phyloP scores from a whole-genome alignment of 2,888 invertebrate species.

The Linnaemya tessellans region DNA sequence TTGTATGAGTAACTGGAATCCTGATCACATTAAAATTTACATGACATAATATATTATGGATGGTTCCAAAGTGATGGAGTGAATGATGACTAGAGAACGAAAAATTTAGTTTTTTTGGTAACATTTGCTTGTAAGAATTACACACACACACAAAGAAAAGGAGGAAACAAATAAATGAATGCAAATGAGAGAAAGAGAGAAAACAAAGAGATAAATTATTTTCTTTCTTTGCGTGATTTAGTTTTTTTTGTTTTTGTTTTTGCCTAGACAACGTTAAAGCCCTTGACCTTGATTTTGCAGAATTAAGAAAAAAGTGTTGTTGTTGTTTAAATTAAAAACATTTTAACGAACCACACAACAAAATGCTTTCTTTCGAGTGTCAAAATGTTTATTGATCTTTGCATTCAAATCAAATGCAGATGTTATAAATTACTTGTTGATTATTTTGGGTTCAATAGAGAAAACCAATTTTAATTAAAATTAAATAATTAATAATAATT shows the following conservation, averaged over 20 bases:
- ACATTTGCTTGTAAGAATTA: conserved; percentile 25
- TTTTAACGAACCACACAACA: conserved; percentile 16
- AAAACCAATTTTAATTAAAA: background rate
- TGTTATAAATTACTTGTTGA: conserved; percentile 23
- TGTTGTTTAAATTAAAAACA: conserved; percentile 18
- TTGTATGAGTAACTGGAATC: too few species aligned
- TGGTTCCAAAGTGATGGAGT: background rate
- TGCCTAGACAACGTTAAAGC: conserved; percentile 68
- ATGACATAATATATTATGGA: too few species aligned
- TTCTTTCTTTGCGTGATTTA: conserved; percentile 7
- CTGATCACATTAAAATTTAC: too few species aligned
- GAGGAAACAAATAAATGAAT: background rate
- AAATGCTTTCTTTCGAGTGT: background rate
- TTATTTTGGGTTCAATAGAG: conserved; percentile 13
- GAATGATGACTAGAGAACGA: conserved; percentile 40
- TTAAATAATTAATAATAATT: background rate
- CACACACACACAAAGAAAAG: conserved; percentile 1
- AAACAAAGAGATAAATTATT: conserved; percentile 23
- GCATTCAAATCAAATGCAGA: conserved; percentile 22
- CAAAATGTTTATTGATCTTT: conserved; percentile 29
- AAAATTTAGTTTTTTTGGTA: conserved; percentile 16
- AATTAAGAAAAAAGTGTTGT: background rate
- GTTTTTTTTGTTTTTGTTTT: too few species aligned
- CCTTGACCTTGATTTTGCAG: conserved; percentile 70
- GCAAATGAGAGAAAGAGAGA: conserved; percentile 9